A percentile compares a stretch with the other conserved stretches of the same genome.
phyloP scores from a whole-genome alignment of 2,888 invertebrate genomes.

The Plagodis dolabraria region DNA sequence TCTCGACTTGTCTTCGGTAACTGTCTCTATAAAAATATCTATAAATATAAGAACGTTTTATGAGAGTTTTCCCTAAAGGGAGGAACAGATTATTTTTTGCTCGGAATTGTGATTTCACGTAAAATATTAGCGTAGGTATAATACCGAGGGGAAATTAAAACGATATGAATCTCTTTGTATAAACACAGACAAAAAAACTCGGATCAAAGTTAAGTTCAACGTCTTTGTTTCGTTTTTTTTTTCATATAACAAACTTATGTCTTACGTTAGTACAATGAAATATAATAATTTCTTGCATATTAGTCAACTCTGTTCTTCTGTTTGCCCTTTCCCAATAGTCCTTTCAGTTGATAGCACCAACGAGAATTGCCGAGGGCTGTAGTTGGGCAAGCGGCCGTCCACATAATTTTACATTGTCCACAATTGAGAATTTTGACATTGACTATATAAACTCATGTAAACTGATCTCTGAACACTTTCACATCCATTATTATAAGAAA shows the following conservation, averaged over 20 bases:
- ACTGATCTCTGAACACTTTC: no score
- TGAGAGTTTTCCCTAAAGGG: constrained; percentile 55
- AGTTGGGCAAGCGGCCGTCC: no score
- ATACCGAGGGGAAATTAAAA: constrained; percentile 72
- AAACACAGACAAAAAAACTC: constrained; percentile 45
- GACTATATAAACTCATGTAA: no score
- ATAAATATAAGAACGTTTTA: constrained; percentile 57
- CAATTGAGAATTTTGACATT: no score
- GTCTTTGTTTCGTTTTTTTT: constrained; percentile 17
- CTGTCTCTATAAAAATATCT: constrained; percentile 54
- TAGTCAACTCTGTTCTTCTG: not conserved
- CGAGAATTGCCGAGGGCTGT: no score
- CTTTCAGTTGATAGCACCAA: no score
- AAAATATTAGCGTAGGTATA: constrained; percentile 65
- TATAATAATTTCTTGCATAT: constrained; percentile 2
- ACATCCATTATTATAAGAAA: no score
- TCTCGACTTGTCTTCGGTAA: constrained; percentile 63
- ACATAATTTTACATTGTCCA: no score
- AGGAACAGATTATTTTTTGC: constrained; percentile 60
- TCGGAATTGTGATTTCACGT: constrained; percentile 62
- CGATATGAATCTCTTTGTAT: constrained; percentile 61
- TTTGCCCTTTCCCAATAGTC: no score
- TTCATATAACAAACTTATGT: constrained; percentile 5
- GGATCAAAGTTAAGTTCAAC: constrained; percentile 35
- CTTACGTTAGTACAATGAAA: not conserved